A percentile compares a stretch with the other conserved stretches of the same genome.
phyloP scores from a whole-genome alignment of 2,797 vertebrate genomes.

The Thripadectes ignobilis region DNA sequence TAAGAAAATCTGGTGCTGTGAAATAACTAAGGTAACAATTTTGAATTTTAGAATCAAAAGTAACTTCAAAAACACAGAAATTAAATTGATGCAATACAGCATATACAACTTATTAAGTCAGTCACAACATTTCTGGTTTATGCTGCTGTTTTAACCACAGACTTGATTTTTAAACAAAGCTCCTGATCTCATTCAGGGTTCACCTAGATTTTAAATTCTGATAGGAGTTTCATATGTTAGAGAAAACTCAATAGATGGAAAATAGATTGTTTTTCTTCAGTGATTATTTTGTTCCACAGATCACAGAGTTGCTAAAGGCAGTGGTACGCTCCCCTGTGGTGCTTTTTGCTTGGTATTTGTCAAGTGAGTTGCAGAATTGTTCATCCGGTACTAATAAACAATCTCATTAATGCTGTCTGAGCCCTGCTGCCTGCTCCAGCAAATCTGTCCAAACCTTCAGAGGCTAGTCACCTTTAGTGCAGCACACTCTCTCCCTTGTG shows the following conservation, averaged over 20 bases:
- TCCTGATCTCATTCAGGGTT: conserved; percentile 9
- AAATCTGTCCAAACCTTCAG: conserved; percentile 61
- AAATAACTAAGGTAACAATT: not conserved
- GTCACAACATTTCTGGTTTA: not conserved
- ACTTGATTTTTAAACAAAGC: conserved; percentile 54
- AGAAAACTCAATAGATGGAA: conserved; percentile 61
- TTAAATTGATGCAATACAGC: not conserved
- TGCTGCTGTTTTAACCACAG: conserved; percentile 18
- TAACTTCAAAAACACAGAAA: not conserved
- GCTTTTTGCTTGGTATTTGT: conserved; percentile 57
- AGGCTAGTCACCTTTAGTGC: conserved; percentile 30
- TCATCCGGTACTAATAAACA: conserved; percentile 72
- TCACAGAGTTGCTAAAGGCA: conserved; percentile 60
- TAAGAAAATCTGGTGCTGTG: not conserved
- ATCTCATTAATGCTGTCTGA: conserved; percentile 67
- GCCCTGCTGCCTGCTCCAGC: conserved; percentile 43
- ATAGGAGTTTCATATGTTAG: conserved; percentile 38
- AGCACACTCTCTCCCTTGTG: not conserved
- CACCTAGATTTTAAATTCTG: conserved; percentile 64
- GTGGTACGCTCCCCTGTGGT: conserved; percentile 39
- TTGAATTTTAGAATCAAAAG: not conserved
- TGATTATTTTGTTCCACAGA: conserved; percentile 69
- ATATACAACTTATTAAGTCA: not conserved
- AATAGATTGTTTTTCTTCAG: conserved; percentile 70
- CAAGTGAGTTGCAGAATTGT: conserved; percentile 61